Evolutionary conservation across 2,888 invertebrate species (phyloP), one percentile per base, ranked within the genome.

Genomic region (Timandra comae): DNA sequence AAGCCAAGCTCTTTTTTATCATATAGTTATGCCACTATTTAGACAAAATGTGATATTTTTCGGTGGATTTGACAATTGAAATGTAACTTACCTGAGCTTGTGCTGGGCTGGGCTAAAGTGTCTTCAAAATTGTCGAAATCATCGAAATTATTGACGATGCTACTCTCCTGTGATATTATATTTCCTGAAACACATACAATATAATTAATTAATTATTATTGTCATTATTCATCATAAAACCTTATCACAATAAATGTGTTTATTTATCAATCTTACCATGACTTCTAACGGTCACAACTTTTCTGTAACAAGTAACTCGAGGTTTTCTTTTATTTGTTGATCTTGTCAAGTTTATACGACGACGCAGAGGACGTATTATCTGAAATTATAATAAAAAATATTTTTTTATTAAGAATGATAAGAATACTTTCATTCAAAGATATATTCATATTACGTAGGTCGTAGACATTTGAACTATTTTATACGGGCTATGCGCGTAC

Each of bases 81-180:
- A 16, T 16, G 16, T 33, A 25, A 29, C 61, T 44, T 63, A 63
- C 91, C 91, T 52, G 91, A 89, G 55, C 91, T 91, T 27, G 91
- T 91, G 58, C 91, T 91, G 7, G 91, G 91, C 43, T 88, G 78
- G 45, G 90, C 88, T 51, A 89, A 63, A 46, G 87, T 85, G 32
- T 84, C 85, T 9, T 86, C 78, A 32, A 63, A 63, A 38, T 65
- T 66, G 21, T 69, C 63, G 21, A 69, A 59, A 45, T 60, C 69
- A 7, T 61, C 43, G 51, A 64, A 68, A 51, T 66, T 63, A 41
- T 67, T 74, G 38, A 63, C 72, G 61, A 72, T 68, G 51, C 67
- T 70, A 52, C 67, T 74, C 37, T 78, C 74, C 46, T 73, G 73
- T 38, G 63, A 59, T 37, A 63, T 63, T 29, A 58, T 44, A 31